phyloP scores from a whole-genome alignment of 2,888 invertebrate species.

The Meghimatium bilineatum region DNA sequence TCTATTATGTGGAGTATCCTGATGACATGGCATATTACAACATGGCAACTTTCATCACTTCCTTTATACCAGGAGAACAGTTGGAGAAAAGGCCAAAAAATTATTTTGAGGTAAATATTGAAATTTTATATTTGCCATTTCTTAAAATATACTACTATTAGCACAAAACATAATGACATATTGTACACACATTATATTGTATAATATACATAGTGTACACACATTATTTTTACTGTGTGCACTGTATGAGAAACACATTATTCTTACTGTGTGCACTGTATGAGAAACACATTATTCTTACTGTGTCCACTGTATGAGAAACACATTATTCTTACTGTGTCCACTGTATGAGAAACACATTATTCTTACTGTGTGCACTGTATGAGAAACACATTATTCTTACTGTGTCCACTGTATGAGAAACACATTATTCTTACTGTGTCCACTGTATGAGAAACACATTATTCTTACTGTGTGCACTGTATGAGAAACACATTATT shows the following conservation, averaged over 20 bases:
- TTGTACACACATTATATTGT: neutral
- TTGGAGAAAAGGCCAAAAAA: constrained; percentile 28
- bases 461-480: no score
- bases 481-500: no score
- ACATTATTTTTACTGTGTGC: neutral
- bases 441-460: no score
- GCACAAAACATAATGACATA: neutral
- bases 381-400: no score
- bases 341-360: neutral
- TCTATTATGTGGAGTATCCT: constrained; percentile 63
- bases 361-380: neutral
- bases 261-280: neutral
- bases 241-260: neutral
- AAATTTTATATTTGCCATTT: no score
- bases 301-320: no score
- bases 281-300: no score
- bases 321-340: no score
- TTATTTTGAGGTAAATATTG: constrained; percentile 25
- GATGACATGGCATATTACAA: constrained; percentile 57
- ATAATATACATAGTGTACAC: neutral
- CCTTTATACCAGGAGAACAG: constrained; percentile 62
- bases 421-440: no score
- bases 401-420: no score
- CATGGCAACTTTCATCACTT: constrained; percentile 60
- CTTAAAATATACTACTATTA: neutral